Base-by-base conservation (phyloP, 2,888 invertebrate species). In the Crioceris asparagi region DNA sequence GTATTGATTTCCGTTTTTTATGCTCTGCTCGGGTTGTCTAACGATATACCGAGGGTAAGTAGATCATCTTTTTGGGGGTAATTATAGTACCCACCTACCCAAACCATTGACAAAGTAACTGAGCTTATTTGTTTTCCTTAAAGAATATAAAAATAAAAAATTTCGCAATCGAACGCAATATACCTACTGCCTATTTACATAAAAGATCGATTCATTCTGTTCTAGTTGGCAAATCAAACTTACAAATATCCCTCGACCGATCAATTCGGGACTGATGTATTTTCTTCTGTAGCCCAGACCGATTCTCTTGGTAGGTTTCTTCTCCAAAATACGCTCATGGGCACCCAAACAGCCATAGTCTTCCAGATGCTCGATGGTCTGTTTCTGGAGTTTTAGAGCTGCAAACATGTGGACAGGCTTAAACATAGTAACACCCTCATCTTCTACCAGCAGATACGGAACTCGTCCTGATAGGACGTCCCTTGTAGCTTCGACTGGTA, bases 321-420 rank as follows among this genome's bases (percentile, higher is more conserved):
- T 49, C 7, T 54, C 57, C 26, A 61, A 46, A 14, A 52, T 44
- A 35, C 62, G 45, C 34, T 60, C 53, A 42, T 63, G 61, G 3
- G 57, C 63, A 3, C 63, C 64, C 14, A 62, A 43, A 38, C 62
- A 60, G 11, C 57, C 51, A 47, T 58, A 63, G 45, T 64, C 60
- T 36, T 58, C 59, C 21, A 57, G 53, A 35, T 52, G 52, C 29
- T 54, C 52, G n/a, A 52, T 48, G 14, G 55, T 71, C 1, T 77
- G 75, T 49, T 76, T 71, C 45, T 76, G 77, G 17, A 83, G 62
- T 47, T 77, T 75, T 36, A 83, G 62, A 1, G 81, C 82, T n/a
- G 77, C 75, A 56, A 83, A 79, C 17, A 82, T 79, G 54, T 83
- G 81, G 40, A 82, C 67, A 0, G 83, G 82, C 50, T 79, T 78